Base-by-base conservation (phyloP, 1,140 invertebrate species). In the Diplogasteroides magnus region DNA sequence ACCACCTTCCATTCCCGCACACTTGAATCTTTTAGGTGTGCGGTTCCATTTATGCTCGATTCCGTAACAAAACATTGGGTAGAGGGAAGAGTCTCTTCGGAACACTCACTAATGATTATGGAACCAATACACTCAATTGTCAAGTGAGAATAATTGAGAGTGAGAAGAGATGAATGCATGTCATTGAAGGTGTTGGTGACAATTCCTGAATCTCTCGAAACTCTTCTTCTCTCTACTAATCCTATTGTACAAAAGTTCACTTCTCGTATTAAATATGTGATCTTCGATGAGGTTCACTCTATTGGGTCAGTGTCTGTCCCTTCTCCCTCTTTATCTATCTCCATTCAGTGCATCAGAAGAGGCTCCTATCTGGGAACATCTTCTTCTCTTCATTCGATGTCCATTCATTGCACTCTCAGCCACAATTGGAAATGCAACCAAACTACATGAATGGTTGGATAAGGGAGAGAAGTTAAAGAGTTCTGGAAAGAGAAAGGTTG, bases 361-460 rank as follows among this genome's bases (percentile, higher is more conserved):
- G 31, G 82, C 82, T 0, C 73, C 83, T 58, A 75, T 82, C 29
- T 83, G 81, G 78, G 80, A 82, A 64, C 81, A 83, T 61, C 81
- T 82, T 31, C 82, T 82, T 57, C 66, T 83, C 19, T 69, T 82
- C 23, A 83, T 82, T 58, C 73, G 71, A 13, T 81, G 79, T 68
- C 80, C 80, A 19, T 81, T 82, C 71, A 74, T 82, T 25, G 80
- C 80, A 2, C 68, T 82, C 13, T 82, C 80, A 2, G 80, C 80
- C 37, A 82, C 80, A 26, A 80, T 82, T 26, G 71, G 75, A 67
- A 82, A 82, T 68, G 69, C 74, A 25, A 69, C 80, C 19, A 72
- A 71, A n/a, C 56, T 82, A 6, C 74, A 77, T 55, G 32, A 74
- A 2, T 82, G 80, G 80, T 71, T 82, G 15, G 60, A 73, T 31